Conservation (phyloP, 2,888 invertebrate species). For the Drosophila tanythrix region DNA sequence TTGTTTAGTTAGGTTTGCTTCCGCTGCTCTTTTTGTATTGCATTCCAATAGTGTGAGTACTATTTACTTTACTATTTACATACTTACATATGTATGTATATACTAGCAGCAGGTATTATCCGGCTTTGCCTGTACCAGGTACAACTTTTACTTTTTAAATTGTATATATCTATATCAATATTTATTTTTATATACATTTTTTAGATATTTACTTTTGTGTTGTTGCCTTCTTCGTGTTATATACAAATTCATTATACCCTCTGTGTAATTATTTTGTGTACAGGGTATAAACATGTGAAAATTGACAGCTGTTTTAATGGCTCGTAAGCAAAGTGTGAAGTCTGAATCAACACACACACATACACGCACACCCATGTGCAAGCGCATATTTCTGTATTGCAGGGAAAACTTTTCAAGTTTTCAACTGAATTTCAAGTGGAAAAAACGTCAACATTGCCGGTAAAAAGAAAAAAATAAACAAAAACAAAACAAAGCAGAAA, state of each 20-base stretch:
- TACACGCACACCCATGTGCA: neutral
- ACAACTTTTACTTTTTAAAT: neutral
- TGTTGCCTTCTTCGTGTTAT: neutral
- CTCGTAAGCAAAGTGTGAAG: constrained; percentile 18
- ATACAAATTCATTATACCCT: neutral
- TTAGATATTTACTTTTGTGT: neutral
- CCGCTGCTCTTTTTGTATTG: constrained; percentile 10
- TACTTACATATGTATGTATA: neutral
- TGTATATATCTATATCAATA: neutral
- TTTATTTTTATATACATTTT: neutral
- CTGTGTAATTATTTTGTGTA: neutral
- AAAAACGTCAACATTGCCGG: constrained; percentile 43
- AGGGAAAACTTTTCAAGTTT: constrained; percentile 30
- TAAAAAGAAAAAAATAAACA: constrained; percentile 1
- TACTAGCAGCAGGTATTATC: neutral
- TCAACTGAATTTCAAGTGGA: constrained; percentile 5
- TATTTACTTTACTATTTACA: neutral
- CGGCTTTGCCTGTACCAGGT: neutral
- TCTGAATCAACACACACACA: constrained; percentile 18
- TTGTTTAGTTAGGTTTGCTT: constrained; percentile 6
- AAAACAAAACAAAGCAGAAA: constrained; percentile 3
- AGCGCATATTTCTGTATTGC: constrained; percentile 3
- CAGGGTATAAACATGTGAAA: constrained; percentile 12
- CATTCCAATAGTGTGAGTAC: constrained; percentile 6
- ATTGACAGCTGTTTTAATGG: constrained; percentile 31